Conservation (phyloP, 2,888 invertebrate genomes). For the Thera obeliscata region DNA sequence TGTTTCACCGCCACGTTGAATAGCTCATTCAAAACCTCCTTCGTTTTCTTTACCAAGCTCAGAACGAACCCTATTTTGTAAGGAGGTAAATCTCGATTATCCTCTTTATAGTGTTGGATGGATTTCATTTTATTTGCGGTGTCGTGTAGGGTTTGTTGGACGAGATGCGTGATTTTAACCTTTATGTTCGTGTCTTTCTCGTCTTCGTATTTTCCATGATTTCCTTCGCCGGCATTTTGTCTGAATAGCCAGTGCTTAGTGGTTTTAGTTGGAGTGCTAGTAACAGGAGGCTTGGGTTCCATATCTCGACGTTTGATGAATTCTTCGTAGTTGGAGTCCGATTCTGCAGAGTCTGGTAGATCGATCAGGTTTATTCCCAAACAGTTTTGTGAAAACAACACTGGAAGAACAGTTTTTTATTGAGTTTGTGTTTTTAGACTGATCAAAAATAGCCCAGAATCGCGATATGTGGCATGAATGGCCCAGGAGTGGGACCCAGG, state of each 20-base stretch:
- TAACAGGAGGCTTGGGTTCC: not conserved
- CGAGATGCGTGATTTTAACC: conserved; percentile 61
- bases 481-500: no score
- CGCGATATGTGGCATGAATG: no score
- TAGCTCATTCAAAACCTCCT: conserved; percentile 66
- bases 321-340: conserved; percentile 19
- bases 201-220: conserved; percentile 35
- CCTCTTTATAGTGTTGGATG: conserved; percentile 53
- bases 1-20: conserved; percentile 73
- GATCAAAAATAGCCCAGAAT: no score
- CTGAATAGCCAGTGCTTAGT: conserved; percentile 26
- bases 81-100: conserved; percentile 49
- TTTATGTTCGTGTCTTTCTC: conserved; percentile 64
- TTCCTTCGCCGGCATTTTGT: conserved; percentile 22
- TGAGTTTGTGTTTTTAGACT: not conserved
- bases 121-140: conserved; percentile 58
- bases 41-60: conserved; percentile 68
- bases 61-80: conserved; percentile 69
- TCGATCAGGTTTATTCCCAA: conserved; percentile 50
- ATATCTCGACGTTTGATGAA: conserved; percentile 18
- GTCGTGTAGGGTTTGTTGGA: conserved; percentile 67
- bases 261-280: not conserved
- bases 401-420: conserved; percentile 25
- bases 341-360: conserved; percentile 33
- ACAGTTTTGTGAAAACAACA: conserved; percentile 40